A percentile compares a stretch with the other conserved stretches of the same genome.
phyloP scores from a whole-genome alignment of 2,113 vertebrate genomes.

The Paedocypris sp. region DNA sequence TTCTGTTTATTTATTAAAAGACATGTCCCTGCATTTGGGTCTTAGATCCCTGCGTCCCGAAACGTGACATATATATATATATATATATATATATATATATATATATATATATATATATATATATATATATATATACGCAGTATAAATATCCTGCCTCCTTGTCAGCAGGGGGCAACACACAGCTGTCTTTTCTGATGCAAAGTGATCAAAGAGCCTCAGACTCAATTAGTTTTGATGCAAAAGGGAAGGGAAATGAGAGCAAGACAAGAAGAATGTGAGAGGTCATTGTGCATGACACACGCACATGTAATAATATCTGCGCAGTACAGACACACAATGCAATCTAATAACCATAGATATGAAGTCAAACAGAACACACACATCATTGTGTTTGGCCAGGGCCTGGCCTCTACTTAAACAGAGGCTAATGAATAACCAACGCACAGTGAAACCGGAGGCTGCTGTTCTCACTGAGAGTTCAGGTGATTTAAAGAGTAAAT shows the following conservation, averaged over 20 bases:
- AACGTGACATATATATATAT: too few relatives aligned
- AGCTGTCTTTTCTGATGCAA: not conserved
- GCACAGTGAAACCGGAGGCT: not conserved
- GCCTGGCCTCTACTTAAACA: conserved; percentile 18
- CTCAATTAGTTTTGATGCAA: too few relatives aligned
- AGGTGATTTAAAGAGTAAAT: conserved; percentile 1
- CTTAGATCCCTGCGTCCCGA: too few relatives aligned
- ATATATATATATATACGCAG: not conserved
- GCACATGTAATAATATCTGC: not conserved
- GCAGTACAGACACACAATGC: conserved; percentile 17
- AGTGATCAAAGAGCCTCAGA: too few relatives aligned
- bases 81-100: too few relatives aligned
- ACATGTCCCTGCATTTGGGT: too few relatives aligned
- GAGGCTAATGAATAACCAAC: conserved; percentile 25
- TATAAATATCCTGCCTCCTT: not conserved
- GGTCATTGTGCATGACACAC: conserved; percentile 9
- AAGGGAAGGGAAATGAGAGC: not conserved
- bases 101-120: too few relatives aligned
- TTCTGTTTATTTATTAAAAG: too few relatives aligned
- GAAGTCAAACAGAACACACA: conserved; percentile 1
- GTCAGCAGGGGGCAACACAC: not conserved
- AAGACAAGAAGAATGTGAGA: not conserved
- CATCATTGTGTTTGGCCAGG: conserved; percentile 1
- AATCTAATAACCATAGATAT: conserved; percentile 11
- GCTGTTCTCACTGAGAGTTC: not conserved